Evolutionary conservation across 2,888 invertebrate species (phyloP).

Genomic region (Cremastinae sp.): DNA sequence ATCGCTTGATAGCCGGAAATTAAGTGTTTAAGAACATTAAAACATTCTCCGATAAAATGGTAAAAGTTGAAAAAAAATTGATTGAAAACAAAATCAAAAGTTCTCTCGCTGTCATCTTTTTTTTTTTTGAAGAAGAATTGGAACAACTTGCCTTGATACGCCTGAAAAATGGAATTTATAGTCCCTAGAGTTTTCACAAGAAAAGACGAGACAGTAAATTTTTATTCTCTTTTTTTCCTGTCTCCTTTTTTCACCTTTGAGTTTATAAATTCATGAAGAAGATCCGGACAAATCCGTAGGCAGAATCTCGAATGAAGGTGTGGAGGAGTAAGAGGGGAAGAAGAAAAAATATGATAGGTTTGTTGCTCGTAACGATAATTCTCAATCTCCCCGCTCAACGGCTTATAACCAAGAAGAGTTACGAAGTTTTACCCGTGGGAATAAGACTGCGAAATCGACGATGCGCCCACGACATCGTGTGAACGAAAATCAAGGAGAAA

Average conservation of each 20-base stretch:
- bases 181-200: no score
- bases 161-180: no score
- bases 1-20: no score
- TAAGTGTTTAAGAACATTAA: no score
- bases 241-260: neutral
- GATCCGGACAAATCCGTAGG: neutral
- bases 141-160: no score
- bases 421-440: slow-evolving; percentile 15
- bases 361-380: slow-evolving; percentile 31
- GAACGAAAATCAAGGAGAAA: slow-evolving; percentile 7
- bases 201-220: no score
- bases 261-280: neutral
- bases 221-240: neutral
- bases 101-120: no score
- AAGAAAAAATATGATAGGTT: slow-evolving; percentile 23
- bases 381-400: slow-evolving; percentile 36
- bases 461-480: slow-evolving; percentile 10
- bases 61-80: no score
- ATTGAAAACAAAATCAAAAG: no score
- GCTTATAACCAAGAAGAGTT: slow-evolving; percentile 27
- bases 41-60: no score
- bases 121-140: no score
- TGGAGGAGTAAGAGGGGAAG: neutral
- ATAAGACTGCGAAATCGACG: slow-evolving; percentile 16
- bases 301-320: neutral